Base-by-base conservation (phyloP, 2,797 vertebrate genomes). In the Oryzias dopingdopingensis region DNA sequence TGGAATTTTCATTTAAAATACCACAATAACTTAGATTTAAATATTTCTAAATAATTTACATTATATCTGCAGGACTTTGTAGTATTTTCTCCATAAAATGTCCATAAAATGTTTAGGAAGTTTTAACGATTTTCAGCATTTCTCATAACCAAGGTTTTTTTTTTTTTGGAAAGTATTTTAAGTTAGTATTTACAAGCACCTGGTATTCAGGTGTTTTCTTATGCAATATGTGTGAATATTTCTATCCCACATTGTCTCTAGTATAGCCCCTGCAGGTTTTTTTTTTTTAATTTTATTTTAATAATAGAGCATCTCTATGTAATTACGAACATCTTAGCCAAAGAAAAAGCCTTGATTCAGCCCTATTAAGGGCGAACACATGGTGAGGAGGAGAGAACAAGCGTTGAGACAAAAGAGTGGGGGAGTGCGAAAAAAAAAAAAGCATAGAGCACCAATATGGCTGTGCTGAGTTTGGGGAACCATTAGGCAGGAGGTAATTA, bases 401-500 rank as follows among this genome's bases (percentile, higher is more conserved):
- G 57, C 46, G 23, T n/a, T 5, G 60, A 64, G 52, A 67, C 58
- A 56, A 56, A 56, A 51, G 66, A 79, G 62, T 65, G 80, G 68
- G 74, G 77, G 77, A 74, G 79, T 65, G 32, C 3, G 32, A 37
- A 37, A 37, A 37, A 6, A 29, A 62, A 66, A 76, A 79, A 43
- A 80, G 80, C 56, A 74, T 58, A 71, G 32, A 76, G 76, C 77
- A 80, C 74, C 82, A 81, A 80, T 76, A 79, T 81, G 81, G 83
- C 81, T 74, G 77, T 74, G 71, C 72, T 58, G 83, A 82, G 76
- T 80, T 83, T 80, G 70, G 77, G 81, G 84, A 81, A 81, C 79
- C 81, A 88, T 89, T 86, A 86, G 72, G 76, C 81, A 75, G 78
- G 81, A 86, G 81, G 83, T 89, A 88, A 90, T 90, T 88, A 88